These are phyloP conservation scores for Schrankia costaestrigalis DNA, from an alignment of 2,888 invertebrate genomes.

Conservation along the genomic window DNA sequence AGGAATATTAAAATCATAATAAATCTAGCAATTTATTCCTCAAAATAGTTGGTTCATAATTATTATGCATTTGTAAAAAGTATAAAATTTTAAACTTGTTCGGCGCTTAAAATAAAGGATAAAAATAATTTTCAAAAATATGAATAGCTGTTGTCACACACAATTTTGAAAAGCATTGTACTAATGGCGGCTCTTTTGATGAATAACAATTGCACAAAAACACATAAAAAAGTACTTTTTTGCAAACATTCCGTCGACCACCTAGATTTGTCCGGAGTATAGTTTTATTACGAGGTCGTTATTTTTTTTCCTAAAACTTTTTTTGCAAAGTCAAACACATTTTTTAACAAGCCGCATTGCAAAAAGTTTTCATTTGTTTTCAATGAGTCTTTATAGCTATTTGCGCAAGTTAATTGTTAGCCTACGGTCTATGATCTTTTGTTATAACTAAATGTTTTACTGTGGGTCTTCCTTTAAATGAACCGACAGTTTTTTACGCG, in stretches of 20 bases:
- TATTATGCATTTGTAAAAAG: too few species aligned
- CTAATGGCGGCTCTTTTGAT: conserved; percentile 45
- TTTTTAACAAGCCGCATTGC: conserved; percentile 56
- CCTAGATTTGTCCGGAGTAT: conserved; percentile 38
- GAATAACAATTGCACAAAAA: conserved; percentile 35
- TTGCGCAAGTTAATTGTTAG: conserved; percentile 53
- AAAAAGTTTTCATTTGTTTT: conserved; percentile 58
- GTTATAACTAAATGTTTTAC: conserved; percentile 23
- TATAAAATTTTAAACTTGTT: too few species aligned
- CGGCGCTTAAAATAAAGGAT: too few species aligned
- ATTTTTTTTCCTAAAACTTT: too few species aligned
- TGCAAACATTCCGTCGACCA: conserved; percentile 42
- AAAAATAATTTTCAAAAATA: too few species aligned
- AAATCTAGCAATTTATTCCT: too few species aligned
- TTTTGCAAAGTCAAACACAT: conserved; percentile 51
- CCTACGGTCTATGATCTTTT: conserved; percentile 34
- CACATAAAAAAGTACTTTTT: conserved; percentile 39
- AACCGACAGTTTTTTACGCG: conserved; percentile 9
- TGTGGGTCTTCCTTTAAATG: conserved; percentile 14
- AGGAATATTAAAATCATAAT: too few species aligned
- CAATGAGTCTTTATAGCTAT: conserved; percentile 40
- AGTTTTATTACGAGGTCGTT: conserved; percentile 38
- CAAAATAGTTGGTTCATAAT: too few species aligned
- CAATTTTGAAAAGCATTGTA: conserved; percentile 12
- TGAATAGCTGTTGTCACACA: conserved; percentile 20